phyloP scores from a whole-genome alignment of 2,888 invertebrate genomes.

The Stenotaenia linearis region DNA sequence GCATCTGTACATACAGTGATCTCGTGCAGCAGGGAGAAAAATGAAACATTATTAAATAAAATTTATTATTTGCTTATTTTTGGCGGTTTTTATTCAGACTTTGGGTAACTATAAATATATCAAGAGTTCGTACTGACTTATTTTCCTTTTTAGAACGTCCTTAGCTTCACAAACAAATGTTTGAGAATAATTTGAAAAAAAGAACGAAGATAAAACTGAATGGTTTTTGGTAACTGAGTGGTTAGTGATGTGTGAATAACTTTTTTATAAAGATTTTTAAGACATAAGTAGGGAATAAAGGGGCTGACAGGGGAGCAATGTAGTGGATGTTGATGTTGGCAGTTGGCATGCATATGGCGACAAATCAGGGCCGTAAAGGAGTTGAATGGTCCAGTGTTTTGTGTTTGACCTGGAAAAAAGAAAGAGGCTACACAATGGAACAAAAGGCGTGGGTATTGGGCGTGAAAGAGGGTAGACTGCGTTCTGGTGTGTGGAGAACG shows the following conservation, averaged over 20 bases:
- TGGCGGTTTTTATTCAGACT: background rate
- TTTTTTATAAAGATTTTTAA: too few relatives aligned
- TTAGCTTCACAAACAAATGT: too few relatives aligned
- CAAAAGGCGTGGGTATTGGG: background rate
- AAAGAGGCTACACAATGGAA: background rate
- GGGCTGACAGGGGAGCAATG: background rate
- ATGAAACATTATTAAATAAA: background rate
- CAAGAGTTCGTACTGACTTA: background rate
- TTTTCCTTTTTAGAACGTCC: background rate
- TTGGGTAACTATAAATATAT: background rate
- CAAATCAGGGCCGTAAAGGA: background rate
- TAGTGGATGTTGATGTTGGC: background rate
- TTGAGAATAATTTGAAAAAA: too few relatives aligned
- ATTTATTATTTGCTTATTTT: background rate
- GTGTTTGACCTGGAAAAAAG: background rate
- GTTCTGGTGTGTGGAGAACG: background rate
- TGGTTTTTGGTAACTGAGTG: too few relatives aligned
- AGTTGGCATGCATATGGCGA: background rate
- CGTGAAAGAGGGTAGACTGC: background rate
- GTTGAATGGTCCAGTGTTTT: background rate
- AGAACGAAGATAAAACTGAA: too few relatives aligned
- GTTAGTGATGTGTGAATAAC: too few relatives aligned
- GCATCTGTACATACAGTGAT: background rate
- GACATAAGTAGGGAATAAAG: background rate
- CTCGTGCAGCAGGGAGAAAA: background rate